Evolutionary conservation across 2,888 invertebrate genomes (phyloP).

Genomic region (Pristionchus exspectatus): DNA sequence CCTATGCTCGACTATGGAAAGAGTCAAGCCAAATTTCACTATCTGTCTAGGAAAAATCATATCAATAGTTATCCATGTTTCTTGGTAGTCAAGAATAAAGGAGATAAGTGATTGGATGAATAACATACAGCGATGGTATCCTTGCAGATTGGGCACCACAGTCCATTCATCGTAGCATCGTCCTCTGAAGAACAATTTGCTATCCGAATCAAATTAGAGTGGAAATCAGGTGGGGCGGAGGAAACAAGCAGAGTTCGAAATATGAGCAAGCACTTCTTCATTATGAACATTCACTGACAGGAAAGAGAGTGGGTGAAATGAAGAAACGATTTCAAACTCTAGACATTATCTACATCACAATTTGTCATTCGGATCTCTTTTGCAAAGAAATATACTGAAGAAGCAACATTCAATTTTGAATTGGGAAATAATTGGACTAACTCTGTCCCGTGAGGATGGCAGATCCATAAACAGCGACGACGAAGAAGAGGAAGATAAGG

Average conservation of each 20-base stretch:
- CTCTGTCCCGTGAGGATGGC: slow-evolving; percentile 30
- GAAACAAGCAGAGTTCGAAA: neutral
- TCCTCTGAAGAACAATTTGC: neutral
- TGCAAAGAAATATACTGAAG: neutral
- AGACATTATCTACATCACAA: too few relatives aligned
- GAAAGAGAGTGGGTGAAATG: too few relatives aligned
- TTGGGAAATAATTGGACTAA: neutral
- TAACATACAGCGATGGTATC: slow-evolving; percentile 4
- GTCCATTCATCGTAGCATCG: slow-evolving; percentile 2
- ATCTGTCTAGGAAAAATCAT: too few relatives aligned
- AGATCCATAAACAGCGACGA: neutral
- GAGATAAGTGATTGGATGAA: neutral
- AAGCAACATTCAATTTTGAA: neutral
- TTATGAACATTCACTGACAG: neutral
- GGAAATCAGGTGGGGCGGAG: too few relatives aligned
- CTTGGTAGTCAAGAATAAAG: too few relatives aligned
- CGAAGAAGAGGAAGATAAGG: slow-evolving; percentile 6
- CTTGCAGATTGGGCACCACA: slow-evolving; percentile 33
- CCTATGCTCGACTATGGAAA: neutral
- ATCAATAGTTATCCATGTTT: too few relatives aligned
- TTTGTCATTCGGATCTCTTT: neutral
- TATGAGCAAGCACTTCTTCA: too few relatives aligned
- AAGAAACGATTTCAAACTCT: too few relatives aligned
- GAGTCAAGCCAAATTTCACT: too few relatives aligned
- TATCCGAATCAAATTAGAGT: neutral